Percentiles rank a stretch among this genome's conserved stretches.
These are phyloP conservation scores for Callipepla squamata DNA, from an alignment of 2,113 vertebrate genomes.

Conservation along the genomic window DNA sequence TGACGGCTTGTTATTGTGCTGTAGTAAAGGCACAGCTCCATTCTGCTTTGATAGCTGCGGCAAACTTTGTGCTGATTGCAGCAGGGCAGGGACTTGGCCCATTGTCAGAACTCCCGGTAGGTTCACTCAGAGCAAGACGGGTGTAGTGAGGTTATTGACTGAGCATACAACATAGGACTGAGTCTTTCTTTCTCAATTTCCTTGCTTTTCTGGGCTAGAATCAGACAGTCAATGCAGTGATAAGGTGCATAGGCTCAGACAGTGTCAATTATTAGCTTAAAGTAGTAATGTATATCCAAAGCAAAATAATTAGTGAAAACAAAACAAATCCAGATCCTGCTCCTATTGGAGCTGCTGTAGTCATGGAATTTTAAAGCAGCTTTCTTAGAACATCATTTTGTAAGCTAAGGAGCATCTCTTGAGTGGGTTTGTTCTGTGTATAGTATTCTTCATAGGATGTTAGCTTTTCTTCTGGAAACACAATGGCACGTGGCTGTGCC, in stretches of 20 bases:
- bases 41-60: neutral
- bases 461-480: neutral
- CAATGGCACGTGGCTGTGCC: rapidly evolving
- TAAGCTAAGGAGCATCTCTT: neutral
- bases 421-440: neutral
- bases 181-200: neutral
- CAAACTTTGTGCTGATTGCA: neutral
- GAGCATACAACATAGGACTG: rapidly evolving
- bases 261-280: neutral
- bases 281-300: neutral
- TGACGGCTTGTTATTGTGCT: neutral
- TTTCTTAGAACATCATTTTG: neutral
- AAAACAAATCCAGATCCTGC: neutral
- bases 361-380: neutral
- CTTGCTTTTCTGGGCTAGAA: neutral
- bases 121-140: neutral
- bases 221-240: neutral
- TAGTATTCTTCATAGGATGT: neutral
- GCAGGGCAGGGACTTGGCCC: neutral
- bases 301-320: neutral
- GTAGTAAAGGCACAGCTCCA: neutral
- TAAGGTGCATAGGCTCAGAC: neutral
- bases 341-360: neutral
- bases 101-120: neutral
- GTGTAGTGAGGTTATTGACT: neutral